Conservation (phyloP, 2,888 invertebrate genomes). For the Drosophila multiciliata region DNA sequence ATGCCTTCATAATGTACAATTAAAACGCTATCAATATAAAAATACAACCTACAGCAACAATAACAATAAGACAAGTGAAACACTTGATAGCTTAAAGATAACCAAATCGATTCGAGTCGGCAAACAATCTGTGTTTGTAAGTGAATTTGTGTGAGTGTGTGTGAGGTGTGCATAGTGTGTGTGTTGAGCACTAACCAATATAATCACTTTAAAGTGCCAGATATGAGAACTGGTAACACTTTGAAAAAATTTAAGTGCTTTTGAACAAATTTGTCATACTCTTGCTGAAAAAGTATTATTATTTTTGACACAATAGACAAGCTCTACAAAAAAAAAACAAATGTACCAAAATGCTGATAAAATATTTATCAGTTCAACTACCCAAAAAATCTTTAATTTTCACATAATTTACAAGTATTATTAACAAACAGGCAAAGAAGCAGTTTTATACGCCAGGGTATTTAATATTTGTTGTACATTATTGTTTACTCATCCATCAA, state of each 20-base stretch:
- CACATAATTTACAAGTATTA: background rate
- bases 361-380: background rate
- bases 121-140: constrained; percentile 40
- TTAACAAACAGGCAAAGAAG: background rate
- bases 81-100: constrained; percentile 74
- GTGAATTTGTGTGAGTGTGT: background rate
- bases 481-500: background rate
- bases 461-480: background rate
- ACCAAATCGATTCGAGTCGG: constrained; percentile 63
- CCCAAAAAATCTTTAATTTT: background rate
- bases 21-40: constrained; percentile 47
- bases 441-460: background rate
- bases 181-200: constrained; percentile 43
- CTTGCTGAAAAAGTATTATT: background rate
- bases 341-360: background rate
- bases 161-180: background rate
- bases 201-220: constrained; percentile 72
- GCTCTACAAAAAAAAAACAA: background rate
- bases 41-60: constrained; percentile 24
- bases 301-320: background rate
- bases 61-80: constrained; percentile 37
- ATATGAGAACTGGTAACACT: constrained; percentile 54
- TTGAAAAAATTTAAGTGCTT: constrained; percentile 55
- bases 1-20: constrained; percentile 22
- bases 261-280: constrained; percentile 45